A percentile compares a stretch with the other conserved stretches of the same genome.
These are phyloP conservation scores for Drosophila teissieri DNA, from an alignment of 1,140 invertebrate species.

Conservation along the genomic window DNA sequence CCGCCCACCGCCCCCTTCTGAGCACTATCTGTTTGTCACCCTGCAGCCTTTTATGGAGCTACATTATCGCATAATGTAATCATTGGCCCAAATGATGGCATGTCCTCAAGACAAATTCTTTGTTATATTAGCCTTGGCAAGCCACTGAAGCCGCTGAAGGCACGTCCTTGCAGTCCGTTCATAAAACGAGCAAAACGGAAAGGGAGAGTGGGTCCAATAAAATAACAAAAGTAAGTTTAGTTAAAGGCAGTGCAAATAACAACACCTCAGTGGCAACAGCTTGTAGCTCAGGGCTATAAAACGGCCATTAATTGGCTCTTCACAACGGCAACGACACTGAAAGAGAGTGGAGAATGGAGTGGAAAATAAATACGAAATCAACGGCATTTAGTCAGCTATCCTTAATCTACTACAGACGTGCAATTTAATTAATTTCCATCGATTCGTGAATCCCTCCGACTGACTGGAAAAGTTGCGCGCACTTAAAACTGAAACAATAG, in stretches of 20 bases:
- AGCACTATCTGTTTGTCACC: slow-evolving; percentile 45
- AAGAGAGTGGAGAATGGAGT: slow-evolving; percentile 13
- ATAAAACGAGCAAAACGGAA: slow-evolving; percentile 39
- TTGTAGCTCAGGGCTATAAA: slow-evolving; percentile 37
- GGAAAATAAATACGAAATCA: slow-evolving; percentile 21
- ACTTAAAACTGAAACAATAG: slow-evolving; percentile 24
- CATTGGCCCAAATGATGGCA: slow-evolving; percentile 80
- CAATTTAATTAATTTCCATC: slow-evolving; percentile 44
- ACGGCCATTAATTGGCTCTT: slow-evolving; percentile 38
- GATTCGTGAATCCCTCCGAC: slow-evolving; percentile 20
- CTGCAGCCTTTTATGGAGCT: slow-evolving; percentile 69
- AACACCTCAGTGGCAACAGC: slow-evolving; percentile 52
- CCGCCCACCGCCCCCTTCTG: background rate
- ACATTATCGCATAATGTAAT: slow-evolving; percentile 84
- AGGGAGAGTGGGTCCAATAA: slow-evolving; percentile 51
- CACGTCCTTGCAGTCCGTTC: slow-evolving; percentile 44
- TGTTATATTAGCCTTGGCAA: slow-evolving; percentile 64
- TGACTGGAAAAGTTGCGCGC: slow-evolving; percentile 13
- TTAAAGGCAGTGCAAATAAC: slow-evolving; percentile 74
- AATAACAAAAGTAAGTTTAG: slow-evolving; percentile 79
- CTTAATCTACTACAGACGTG: slow-evolving; percentile 27
- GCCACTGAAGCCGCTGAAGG: slow-evolving; percentile 26
- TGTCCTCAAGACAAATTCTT: slow-evolving; percentile 82
- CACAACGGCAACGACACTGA: background rate
- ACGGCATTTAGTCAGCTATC: slow-evolving; percentile 18